Base-by-base conservation (phyloP, 2,113 vertebrate species). In the Zapus hudsonius region DNA sequence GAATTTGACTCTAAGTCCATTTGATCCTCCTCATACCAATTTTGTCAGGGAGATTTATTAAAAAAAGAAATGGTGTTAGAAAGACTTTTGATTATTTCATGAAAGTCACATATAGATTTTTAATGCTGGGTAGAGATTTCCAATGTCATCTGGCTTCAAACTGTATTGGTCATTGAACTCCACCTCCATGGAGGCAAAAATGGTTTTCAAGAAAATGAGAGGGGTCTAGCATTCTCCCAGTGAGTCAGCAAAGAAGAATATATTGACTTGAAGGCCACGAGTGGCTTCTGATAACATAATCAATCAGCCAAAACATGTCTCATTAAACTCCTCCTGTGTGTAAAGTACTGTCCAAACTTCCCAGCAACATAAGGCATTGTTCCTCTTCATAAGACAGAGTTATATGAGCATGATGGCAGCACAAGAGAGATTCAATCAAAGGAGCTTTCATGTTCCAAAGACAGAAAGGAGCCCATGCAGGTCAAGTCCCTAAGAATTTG, bases 341-440 rank as follows among this genome's bases (percentile, higher is more conserved):
- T 19, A 47, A 92, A 93, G 20, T 47, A 89, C 27, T 92, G 27
- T 47, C 19, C n/a, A 25, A 12, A 20, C 36, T 55, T 76, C 33
- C 89, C 82, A 79, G 42, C 17, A 92, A 17, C 44, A 66, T 23
- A 44, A 72, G 72, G 29, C 63, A 13, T 7, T 0, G 22, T 44
- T 75, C 25, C 33, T 72, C 33, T 36, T 88, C 33, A 44, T 76
- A 76, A 80, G 42, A 87, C 40, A 52, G 9, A 90, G 27, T 69
- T 93, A 72, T 75, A 25, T 83, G 90, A 79, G 17, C 57, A 55
- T 59, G 61, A 86, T 16, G 17, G 61, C 38, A 84, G 33, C 23
- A 64, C 55, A 92, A n/a, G 16, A 79, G 42, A 87, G 74, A 89
- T 75, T 82, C 78, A 76, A 76, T 16, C 31, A 93, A 64, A 47